Base-by-base conservation (phyloP, 2,888 invertebrate species). In the Andrena marginata region DNA sequence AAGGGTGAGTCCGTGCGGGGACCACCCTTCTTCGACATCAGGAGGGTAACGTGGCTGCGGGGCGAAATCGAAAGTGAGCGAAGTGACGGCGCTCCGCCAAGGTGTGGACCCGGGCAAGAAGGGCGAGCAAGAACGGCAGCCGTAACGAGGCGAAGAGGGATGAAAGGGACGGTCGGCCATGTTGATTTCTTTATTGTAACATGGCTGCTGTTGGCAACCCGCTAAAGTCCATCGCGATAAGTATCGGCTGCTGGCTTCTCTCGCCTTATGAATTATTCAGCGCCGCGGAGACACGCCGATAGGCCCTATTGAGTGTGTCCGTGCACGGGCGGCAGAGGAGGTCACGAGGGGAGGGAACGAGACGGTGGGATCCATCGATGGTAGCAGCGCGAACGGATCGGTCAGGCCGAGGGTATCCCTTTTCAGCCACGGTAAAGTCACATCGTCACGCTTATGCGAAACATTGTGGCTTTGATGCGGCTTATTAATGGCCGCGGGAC, bases 101-200 rank as follows among this genome's bases (percentile, higher is more conserved):
- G 87, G 85, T 85, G 86, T 85, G 86, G 85, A 90, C 88, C 85
- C 51, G 70, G 82, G 80, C 33, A 75, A 80, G 77, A 69, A 77
- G 65, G 77, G 79, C 64, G 80, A 73, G 79, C 64, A 80, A 70
- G 76, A 72, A 74, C 67, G 83, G 63, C 62, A 59, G 62, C 70
- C 81, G 76, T 70, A 74, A 69, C 77, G 77, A 77, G 81, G 76
- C 78, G 74, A 70, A 83, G 79, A 84, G 71, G 86, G 85, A 83
- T 80, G 84, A 80, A 84, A 77, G 69, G 76, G 82, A 87, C 82
- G 84, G 88, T 90, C 93, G 91, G 94, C 94, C 94, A 94, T 94
- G 93, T 93, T 94, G 93, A 93, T 93, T 93, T 93, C 93, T 93
- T 92, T 92, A 92, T 93, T 91, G 91, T 92, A 92, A 91, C 91